Evolutionary conservation across 2,888 invertebrate genomes (phyloP).

Genomic region (Amiota minor): DNA sequence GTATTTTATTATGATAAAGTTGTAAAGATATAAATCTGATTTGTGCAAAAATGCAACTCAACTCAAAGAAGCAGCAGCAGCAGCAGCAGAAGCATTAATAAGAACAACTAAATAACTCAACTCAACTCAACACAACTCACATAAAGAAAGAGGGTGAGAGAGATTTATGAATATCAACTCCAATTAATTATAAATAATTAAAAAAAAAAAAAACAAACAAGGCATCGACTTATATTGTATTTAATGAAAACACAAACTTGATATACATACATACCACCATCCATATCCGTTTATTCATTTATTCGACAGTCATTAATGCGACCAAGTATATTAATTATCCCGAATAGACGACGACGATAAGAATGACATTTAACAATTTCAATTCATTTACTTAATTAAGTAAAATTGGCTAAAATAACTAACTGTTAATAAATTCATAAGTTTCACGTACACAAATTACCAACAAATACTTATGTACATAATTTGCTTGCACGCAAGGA

Average conservation of each 20-base stretch:
- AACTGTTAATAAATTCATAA: constrained; percentile 60
- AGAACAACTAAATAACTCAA: too few species aligned
- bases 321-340: not conserved
- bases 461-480: constrained; percentile 10
- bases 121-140: too few species aligned
- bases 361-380: constrained; percentile 18
- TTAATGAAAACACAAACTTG: not conserved
- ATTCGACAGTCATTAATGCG: not conserved
- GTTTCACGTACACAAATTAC: constrained; percentile 45
- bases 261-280: too few species aligned
- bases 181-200: constrained; percentile 8
- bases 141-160: too few species aligned
- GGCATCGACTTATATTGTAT: not conserved
- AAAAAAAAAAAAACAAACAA: not conserved
- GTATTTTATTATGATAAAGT: constrained; percentile 61
- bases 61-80: not conserved
- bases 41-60: constrained; percentile 31
- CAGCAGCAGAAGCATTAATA: too few species aligned
- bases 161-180: not conserved
- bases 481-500: constrained; percentile 43
- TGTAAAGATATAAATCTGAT: constrained; percentile 58
- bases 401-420: constrained; percentile 48
- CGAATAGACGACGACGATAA: not conserved
- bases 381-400: constrained; percentile 46
- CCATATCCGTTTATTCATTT: not conserved